Conservation (phyloP, 1,140 invertebrate species). For the Drosophila sturtevanti region DNA sequence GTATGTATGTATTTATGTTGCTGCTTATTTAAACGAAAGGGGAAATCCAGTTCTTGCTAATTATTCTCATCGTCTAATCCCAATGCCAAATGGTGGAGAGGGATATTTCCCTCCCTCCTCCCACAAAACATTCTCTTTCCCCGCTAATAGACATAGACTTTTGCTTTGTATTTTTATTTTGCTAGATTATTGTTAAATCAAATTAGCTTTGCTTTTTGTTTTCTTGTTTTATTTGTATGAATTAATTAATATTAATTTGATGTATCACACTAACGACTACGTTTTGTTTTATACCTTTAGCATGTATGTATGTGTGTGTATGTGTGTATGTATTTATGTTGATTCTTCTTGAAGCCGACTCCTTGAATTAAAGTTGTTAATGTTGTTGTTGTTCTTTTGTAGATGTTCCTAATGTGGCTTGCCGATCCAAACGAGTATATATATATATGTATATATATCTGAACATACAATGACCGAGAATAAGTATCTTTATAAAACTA, state of each 20-base stretch:
- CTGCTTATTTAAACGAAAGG: neutral
- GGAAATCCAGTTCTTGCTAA: neutral
- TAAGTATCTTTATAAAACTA: neutral
- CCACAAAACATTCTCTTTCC: neutral
- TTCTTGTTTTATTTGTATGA: slow-evolving; percentile 47
- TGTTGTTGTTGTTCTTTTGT: slow-evolving; percentile 41
- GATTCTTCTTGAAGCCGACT: slow-evolving; percentile 19
- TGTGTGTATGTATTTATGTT: slow-evolving; percentile 47
- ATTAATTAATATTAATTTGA: slow-evolving; percentile 72
- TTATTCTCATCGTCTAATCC: neutral
- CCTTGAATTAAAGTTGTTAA: slow-evolving; percentile 30
- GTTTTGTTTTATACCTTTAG: slow-evolving; percentile 54
- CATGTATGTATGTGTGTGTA: slow-evolving; percentile 37
- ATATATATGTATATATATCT: slow-evolving; percentile 19
- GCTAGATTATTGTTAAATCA: neutral
- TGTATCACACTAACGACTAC: slow-evolving; percentile 76
- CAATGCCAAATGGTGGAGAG: neutral
- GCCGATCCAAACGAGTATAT: slow-evolving; percentile 41
- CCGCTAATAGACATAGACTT: neutral
- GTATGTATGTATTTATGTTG: too few relatives aligned
- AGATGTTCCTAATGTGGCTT: slow-evolving; percentile 9
- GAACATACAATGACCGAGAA: slow-evolving; percentile 17
- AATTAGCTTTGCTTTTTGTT: slow-evolving; percentile 3
- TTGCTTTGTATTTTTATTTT: neutral
- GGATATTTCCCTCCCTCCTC: neutral